A percentile compares a stretch with the other conserved stretches of the same genome.
phyloP scores from a whole-genome alignment of 2,888 invertebrate genomes.

The Saturnia japonica region DNA sequence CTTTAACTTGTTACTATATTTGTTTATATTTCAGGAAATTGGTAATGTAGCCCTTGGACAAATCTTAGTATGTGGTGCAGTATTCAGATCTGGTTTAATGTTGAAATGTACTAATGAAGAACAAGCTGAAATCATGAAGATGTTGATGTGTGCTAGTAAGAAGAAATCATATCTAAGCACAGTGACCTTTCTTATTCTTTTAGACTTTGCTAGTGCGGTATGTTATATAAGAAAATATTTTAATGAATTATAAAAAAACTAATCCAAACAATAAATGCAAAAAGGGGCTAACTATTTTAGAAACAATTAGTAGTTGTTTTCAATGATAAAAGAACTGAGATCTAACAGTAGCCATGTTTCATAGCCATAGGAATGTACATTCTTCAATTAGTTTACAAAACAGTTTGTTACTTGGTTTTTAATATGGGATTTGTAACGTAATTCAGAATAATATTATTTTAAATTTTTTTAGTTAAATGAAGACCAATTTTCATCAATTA shows the following conservation, averaged over 20 bases:
- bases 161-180: constrained; percentile 84
- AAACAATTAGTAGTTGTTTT: too few relatives aligned
- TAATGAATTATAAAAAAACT: background rate
- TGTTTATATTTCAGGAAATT: constrained; percentile 82
- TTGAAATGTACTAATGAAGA: constrained; percentile 73
- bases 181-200: constrained; percentile 82
- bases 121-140: constrained; percentile 56
- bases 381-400: too few relatives aligned
- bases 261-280: too few relatives aligned
- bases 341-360: too few relatives aligned
- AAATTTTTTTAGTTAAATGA: constrained; percentile 72
- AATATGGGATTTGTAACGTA: too few relatives aligned
- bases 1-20: background rate
- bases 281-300: too few relatives aligned
- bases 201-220: constrained; percentile 83
- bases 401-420: too few relatives aligned
- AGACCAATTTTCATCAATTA: constrained; percentile 75
- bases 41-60: constrained; percentile 87
- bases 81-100: constrained; percentile 85
- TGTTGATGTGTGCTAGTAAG: constrained; percentile 78
- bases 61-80: constrained; percentile 86
- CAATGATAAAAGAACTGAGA: too few relatives aligned
- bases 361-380: too few relatives aligned
- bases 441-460: too few relatives aligned
- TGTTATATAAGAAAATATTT: constrained; percentile 32